A percentile compares a stretch with the other conserved stretches of the same genome.
These are phyloP conservation scores for Phymastichus coffea DNA, from an alignment of 1,140 invertebrate species.

Conservation along the genomic window DNA sequence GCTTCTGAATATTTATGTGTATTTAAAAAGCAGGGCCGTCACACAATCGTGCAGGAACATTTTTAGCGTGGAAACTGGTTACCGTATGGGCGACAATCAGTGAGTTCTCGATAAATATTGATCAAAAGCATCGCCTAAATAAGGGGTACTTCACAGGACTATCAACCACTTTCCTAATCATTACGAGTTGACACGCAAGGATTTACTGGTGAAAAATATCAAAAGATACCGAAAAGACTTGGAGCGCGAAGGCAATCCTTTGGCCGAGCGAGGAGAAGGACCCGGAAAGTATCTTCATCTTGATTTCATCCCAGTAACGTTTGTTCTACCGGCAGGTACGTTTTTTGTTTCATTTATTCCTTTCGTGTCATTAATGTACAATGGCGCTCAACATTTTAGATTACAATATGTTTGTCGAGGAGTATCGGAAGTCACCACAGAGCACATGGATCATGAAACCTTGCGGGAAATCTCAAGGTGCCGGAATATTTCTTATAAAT, in stretches of 20 bases:
- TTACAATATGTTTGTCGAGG: conserved; percentile 95
- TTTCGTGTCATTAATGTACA: no score
- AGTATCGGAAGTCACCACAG: conserved; percentile 87
- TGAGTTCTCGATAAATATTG: conserved; percentile 49
- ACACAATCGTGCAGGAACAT: conserved; percentile 86
- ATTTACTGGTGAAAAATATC: conserved; percentile 93
- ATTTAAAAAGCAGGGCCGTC: conserved; percentile 65
- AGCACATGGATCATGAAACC: conserved; percentile 98
- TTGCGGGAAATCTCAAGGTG: conserved; percentile 86
- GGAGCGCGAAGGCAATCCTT: conserved; percentile 82
- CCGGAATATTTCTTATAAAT: conserved; percentile 86
- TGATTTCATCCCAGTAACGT: conserved; percentile 92
- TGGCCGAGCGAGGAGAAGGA: conserved; percentile 78
- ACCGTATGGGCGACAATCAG: conserved; percentile 90
- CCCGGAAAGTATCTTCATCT: conserved; percentile 76
- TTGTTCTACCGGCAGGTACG: conserved; percentile 81
- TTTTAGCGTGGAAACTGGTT: conserved; percentile 90
- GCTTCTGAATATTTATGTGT: not conserved
- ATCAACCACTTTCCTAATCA: conserved; percentile 94
- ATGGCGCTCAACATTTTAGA: no score
- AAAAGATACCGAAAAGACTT: conserved; percentile 90
- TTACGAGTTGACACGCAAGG: conserved; percentile 92
- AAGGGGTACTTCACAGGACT: conserved; percentile 61
- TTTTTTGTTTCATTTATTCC: conserved; percentile 4
- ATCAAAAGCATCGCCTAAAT: conserved; percentile 7